These are phyloP conservation scores for Syrista parreyssii DNA, from an alignment of 2,888 invertebrate genomes.

Conservation along the genomic window DNA sequence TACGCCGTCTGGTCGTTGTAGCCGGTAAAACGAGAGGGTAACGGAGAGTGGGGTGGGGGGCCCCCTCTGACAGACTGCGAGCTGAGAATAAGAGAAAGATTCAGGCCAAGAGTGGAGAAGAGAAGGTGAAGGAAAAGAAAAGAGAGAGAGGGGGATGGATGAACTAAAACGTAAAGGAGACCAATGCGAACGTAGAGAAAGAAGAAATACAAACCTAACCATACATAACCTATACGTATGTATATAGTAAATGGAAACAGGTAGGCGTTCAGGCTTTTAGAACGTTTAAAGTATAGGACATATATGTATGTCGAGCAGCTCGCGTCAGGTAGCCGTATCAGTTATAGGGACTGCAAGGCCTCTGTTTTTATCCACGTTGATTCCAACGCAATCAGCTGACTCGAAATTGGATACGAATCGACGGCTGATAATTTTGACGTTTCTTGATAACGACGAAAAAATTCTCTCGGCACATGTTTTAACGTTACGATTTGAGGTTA, in stretches of 20 bases:
- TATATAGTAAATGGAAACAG: neutral
- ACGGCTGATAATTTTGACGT: neutral
- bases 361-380: neutral
- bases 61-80: neutral
- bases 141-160: neutral
- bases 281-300: neutral
- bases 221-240: neutral
- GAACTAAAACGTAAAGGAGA: neutral
- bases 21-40: neutral
- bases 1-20: neutral
- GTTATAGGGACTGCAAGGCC: neutral
- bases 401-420: neutral
- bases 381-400: neutral
- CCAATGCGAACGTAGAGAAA: neutral
- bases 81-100: neutral
- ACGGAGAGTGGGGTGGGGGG: neutral
- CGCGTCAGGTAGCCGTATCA: neutral
- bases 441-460: neutral
- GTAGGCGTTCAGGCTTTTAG: neutral
- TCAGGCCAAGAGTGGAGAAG: neutral
- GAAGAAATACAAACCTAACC: neutral
- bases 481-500: neutral
- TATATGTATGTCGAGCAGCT: neutral
- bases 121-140: neutral
- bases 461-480: neutral